These are phyloP conservation scores for Lamproptera curius DNA, from an alignment of 2,888 invertebrate species.

Conservation along the genomic window DNA sequence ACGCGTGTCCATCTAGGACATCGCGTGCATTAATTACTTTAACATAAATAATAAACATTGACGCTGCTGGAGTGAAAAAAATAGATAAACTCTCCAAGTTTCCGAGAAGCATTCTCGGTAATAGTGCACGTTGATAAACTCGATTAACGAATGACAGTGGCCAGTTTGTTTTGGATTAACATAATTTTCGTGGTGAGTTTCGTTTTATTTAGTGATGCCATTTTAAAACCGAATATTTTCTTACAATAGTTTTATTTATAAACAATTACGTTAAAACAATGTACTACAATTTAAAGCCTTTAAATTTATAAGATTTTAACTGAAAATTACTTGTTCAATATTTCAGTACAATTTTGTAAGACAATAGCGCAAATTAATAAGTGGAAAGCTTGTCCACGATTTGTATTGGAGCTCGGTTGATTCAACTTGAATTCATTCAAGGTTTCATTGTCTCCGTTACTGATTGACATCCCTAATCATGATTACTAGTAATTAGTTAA, in stretches of 20 bases:
- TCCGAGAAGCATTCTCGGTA: conserved; percentile 14
- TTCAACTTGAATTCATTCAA: too few relatives aligned
- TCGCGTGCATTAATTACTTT: conserved; percentile 20
- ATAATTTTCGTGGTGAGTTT: conserved; percentile 8
- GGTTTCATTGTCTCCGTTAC: too few relatives aligned
- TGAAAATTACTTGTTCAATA: background rate
- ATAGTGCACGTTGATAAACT: conserved; percentile 20
- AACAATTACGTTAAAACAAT: too few relatives aligned
- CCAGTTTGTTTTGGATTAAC: conserved; percentile 31
- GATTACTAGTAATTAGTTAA: conserved; percentile 6
- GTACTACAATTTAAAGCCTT: background rate
- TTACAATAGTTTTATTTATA: too few relatives aligned
- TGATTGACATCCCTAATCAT: conserved; percentile 1
- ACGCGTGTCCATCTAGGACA: conserved; percentile 5
- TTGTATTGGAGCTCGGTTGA: too few relatives aligned
- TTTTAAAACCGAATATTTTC: too few relatives aligned
- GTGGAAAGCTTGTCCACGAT: background rate
- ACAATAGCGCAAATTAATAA: background rate
- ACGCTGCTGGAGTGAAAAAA: conserved; percentile 8
- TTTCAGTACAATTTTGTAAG: background rate
- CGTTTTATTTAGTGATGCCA: background rate
- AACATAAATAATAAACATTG: conserved; percentile 17
- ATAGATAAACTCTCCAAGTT: too few relatives aligned
- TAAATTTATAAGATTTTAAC: background rate
- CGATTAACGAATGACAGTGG: conserved; percentile 20